Evolutionary conservation across 2,888 invertebrate species (phyloP).

Genomic region (Gortyna flavago): DNA sequence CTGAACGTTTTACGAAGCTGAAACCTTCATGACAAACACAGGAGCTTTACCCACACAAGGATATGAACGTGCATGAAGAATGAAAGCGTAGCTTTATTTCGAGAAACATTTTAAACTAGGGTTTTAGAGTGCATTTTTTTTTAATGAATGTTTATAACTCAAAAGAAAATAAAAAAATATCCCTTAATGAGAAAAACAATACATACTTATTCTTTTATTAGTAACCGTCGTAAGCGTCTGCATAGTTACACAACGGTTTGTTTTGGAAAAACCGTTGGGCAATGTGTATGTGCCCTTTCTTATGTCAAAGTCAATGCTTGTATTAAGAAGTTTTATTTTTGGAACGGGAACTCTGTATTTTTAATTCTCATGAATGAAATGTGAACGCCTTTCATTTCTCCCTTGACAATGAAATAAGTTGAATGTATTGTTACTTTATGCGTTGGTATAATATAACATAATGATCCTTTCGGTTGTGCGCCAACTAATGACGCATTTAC

Average conservation of each 20-base stretch:
- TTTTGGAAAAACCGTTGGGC: too few species aligned
- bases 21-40: constrained; percentile 5
- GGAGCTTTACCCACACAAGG: background rate
- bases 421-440: background rate
- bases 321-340: too few species aligned
- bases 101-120: background rate
- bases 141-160: background rate
- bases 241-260: too few species aligned
- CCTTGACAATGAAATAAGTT: background rate
- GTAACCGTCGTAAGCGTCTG: too few species aligned
- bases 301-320: too few species aligned
- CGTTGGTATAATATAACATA: background rate
- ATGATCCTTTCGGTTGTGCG: background rate
- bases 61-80: background rate
- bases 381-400: background rate
- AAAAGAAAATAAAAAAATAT: too few species aligned
- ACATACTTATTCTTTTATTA: too few species aligned
- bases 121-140: background rate
- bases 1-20: constrained; percentile 19
- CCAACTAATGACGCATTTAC: background rate
- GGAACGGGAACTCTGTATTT: too few species aligned
- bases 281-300: too few species aligned
- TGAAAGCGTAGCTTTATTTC: too few species aligned
- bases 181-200: too few species aligned
- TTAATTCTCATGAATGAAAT: background rate